Evolutionary conservation across 2,888 invertebrate genomes (phyloP), one percentile per base, ranked within the genome.

Genomic region (Parnassius mnemosyne): DNA sequence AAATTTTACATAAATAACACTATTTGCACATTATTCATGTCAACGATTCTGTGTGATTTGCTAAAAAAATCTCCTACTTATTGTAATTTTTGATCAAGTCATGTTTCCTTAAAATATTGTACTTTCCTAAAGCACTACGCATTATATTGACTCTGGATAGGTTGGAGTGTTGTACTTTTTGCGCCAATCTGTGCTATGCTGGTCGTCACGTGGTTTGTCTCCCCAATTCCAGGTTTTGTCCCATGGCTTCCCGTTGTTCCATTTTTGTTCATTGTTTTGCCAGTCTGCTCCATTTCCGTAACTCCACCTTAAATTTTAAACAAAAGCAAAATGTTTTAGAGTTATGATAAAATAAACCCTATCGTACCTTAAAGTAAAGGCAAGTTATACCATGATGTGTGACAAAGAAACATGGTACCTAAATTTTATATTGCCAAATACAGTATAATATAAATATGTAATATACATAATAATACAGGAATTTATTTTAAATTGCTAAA

Each of bases 211-310:
- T 60, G 67, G n/a, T 10, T 47, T 53, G 43, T 65, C 52, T 7
- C 66, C 64, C 65, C 68, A 67, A 20, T 67, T 60, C 65, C 68
- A 68, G 20, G 66, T 60, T 60, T 69, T 74, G 63, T 84, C 75
- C 78, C 82, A 82, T 0, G 80, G 80, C 66, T 83, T 82, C 85
- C 83, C 80, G 10, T 76, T 73, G 56, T 79, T 77, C 80, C 80
- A 65, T 20, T 63, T 65, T 61, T 76, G 64, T 49, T 74, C 71
- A 47, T 77, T 78, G 70, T 78, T 74, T 10, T 73, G 60, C 64
- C 76, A 78, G 63, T 75, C 68, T 55, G 72, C 68, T 59, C 76
- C 72, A 3, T 71, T 68, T 51, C 72, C 49, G 3, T 20, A 25
- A 55, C 44, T 44, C 60, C 60, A 60, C 50, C 60, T 60, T 12